Evolutionary conservation across 2,797 vertebrate species (phyloP), one percentile per base, ranked within the genome.

Genomic region (Hemibagrus guttatus): DNA sequence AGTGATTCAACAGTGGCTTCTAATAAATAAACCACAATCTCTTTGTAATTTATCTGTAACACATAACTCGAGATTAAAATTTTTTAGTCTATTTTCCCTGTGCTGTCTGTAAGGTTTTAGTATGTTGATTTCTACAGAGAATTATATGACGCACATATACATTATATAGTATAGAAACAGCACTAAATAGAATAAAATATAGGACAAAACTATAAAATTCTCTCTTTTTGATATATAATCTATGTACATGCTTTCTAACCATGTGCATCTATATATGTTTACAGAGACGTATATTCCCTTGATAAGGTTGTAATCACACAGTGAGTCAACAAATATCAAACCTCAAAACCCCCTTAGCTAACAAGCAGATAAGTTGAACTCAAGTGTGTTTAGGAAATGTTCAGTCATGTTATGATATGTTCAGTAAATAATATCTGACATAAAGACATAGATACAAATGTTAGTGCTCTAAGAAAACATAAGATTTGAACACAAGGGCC

Each of bases 361-460:
- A 26, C 59, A 61, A 61, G 21, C 59, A 61, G 46, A 7, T 7
- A 49, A 61, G 58, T 61, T 9, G 21, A 61, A 26, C 59, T 26
- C 59, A 61, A 26, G 2, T 26, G 2, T 26, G 7, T 61, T 61
- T 26, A 11, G 9, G 11, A 61, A 61, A 61, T 21, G 59, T 61
- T 61, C 7, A 23, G 23, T 9, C 7, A 26, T 61, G 59, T 23
- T 61, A 61, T 23, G 8, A 59, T 9, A 59, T 61, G 59, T 61
- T 64, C n/a, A 64, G n/a, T 28, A 66, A 66, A 66, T 66, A 66
- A 66, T 66, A 66, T 66, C 64, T 31, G n/a, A 31, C 64, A 64
- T 64, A 31, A 66, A n/a, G 28, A 4, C 13, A 7, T 66, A 66
- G 63, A 28, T 66, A 28, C 2, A 66, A 66, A 21, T 39, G 17